Percentiles rank a stretch among this genome's conserved stretches.
Conservation (phyloP, 2,888 invertebrate genomes). For the Dorcus hopei region DNA sequence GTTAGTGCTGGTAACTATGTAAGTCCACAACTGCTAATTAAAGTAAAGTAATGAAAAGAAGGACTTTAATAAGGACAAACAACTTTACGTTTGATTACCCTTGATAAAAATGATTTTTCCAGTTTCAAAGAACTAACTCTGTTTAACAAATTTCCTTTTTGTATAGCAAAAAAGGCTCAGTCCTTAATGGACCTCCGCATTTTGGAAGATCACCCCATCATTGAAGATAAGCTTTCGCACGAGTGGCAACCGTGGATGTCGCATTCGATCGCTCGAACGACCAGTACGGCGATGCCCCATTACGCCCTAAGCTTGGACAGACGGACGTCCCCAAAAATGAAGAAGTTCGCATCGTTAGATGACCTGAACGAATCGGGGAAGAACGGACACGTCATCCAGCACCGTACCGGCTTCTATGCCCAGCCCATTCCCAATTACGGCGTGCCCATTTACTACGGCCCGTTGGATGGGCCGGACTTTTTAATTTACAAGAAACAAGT, state of each 20-base stretch:
- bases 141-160: no score
- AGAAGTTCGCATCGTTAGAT: slow-evolving; percentile 45
- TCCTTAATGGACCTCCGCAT: slow-evolving; percentile 47
- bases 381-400: slow-evolving; percentile 38
- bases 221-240: slow-evolving; percentile 30
- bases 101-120: no score
- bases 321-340: slow-evolving; percentile 26
- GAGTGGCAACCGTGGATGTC: slow-evolving; percentile 36
- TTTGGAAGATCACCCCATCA: slow-evolving; percentile 31
- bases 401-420: slow-evolving; percentile 46
- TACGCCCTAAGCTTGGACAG: slow-evolving; percentile 29
- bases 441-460: slow-evolving; percentile 49
- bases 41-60: no score
- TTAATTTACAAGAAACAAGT: slow-evolving; percentile 48
- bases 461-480: slow-evolving; percentile 48
- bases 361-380: slow-evolving; percentile 35
- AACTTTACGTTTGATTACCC: no score
- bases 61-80: no score
- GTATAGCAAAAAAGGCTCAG: slow-evolving; percentile 44
- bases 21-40: neutral
- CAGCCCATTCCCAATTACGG: slow-evolving; percentile 47
- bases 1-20: slow-evolving; percentile 2
- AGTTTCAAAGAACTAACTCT: no score
- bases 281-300: slow-evolving; percentile 25
- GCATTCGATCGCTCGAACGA: slow-evolving; percentile 35